phyloP scores from a whole-genome alignment of 2,888 invertebrate species.

The Trichopoda pennipes region DNA sequence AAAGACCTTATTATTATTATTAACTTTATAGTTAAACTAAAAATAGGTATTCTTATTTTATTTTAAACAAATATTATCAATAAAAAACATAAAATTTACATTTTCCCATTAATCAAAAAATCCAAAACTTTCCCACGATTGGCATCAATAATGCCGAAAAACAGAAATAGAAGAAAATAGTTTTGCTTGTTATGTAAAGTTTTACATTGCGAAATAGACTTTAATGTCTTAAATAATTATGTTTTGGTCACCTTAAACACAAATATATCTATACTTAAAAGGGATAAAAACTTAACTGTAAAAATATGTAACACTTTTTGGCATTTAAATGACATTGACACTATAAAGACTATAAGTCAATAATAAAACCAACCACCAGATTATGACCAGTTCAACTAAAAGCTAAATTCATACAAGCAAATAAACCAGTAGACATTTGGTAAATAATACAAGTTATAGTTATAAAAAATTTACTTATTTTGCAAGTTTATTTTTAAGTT shows the following conservation, averaged over 20 bases:
- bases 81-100: no score
- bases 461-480: background rate
- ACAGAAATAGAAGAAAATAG: no score
- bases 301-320: slow-evolving; percentile 70
- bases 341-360: slow-evolving; percentile 44
- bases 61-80: no score
- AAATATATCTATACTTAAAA: background rate
- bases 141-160: no score
- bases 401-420: slow-evolving; percentile 3
- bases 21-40: no score
- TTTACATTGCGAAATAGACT: no score
- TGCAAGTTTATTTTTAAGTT: background rate
- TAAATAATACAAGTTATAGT: background rate
- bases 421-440: background rate
- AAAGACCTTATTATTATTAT: no score
- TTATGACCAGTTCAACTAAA: slow-evolving; percentile 14
- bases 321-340: slow-evolving; percentile 73
- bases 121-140: no score
- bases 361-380: slow-evolving; percentile 45
- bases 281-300: slow-evolving; percentile 2
- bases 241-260: slow-evolving; percentile 3
- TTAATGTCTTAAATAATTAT: background rate
- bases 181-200: no score
- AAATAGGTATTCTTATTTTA: no score
- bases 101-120: no score